Evolutionary conservation across 2,888 invertebrate genomes (phyloP).

Genomic region (Conops quadrifasciatus): DNA sequence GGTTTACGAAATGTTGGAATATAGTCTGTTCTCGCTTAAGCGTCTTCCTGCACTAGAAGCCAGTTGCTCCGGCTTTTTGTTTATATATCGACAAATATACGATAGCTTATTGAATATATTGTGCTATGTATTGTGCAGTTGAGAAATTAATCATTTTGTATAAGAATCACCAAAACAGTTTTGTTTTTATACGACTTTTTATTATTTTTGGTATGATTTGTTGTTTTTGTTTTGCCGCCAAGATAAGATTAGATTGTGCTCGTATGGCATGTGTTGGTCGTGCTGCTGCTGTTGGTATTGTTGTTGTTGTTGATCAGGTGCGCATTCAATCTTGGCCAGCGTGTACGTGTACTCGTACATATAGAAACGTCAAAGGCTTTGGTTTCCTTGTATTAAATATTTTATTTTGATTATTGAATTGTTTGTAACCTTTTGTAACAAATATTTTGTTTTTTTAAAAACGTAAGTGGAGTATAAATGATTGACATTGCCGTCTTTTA

Average conservation of each 20-base stretch:
- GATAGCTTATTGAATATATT: constrained; percentile 27
- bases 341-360: no score
- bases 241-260: constrained; percentile 10
- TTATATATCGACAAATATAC: constrained; percentile 48
- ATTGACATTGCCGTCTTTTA: no score
- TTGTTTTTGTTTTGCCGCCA: constrained; percentile 9
- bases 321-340: no score
- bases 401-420: constrained; percentile 5
- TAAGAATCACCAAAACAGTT: neutral
- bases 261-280: neutral
- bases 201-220: neutral
- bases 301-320: neutral
- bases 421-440: neutral
- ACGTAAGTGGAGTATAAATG: no score
- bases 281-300: neutral
- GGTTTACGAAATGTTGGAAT: neutral
- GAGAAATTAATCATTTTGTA: no score
- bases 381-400: neutral
- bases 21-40: constrained; percentile 49
- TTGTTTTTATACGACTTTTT: neutral
- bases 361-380: neutral
- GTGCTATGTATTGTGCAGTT: neutral
- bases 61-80: constrained; percentile 41
- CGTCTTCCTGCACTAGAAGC: constrained; percentile 52
- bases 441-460: no score